A percentile compares a stretch with the other conserved stretches of the same genome.
These are phyloP conservation scores for Zaprionus taronus DNA, from an alignment of 1,140 invertebrate genomes.

Conservation along the genomic window DNA sequence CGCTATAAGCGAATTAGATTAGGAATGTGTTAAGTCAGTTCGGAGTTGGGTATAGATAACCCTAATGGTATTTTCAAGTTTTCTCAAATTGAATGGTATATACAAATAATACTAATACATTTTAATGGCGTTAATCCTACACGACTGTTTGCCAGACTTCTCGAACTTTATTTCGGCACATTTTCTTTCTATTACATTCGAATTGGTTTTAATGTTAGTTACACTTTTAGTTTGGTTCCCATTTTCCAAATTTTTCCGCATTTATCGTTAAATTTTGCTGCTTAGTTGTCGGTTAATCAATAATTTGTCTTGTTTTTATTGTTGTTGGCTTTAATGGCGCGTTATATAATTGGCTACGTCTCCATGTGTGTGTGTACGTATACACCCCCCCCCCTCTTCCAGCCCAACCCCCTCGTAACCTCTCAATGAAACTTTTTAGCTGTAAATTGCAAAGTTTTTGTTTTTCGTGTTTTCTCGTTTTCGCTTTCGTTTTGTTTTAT, in stretches of 20 bases:
- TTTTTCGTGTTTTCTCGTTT: not conserved
- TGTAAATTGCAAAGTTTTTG: constrained; percentile 40
- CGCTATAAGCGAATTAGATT: not conserved
- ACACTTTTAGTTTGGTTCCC: constrained; percentile 16
- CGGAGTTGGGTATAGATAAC: not conserved
- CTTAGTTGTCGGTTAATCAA: constrained; percentile 42
- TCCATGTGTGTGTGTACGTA: not conserved
- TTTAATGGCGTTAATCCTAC: not conserved
- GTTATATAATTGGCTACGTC: constrained; percentile 6
- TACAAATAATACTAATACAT: not conserved
- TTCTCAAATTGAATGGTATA: not conserved
- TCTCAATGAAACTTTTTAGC: constrained; percentile 12
- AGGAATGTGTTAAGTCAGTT: not conserved
- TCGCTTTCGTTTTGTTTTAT: constrained; percentile 13
- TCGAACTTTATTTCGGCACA: not conserved
- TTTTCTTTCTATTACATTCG: not conserved
- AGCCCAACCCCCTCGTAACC: not conserved
- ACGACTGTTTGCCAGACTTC: not conserved
- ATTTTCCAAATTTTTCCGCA: not conserved
- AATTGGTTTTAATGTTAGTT: constrained; percentile 17
- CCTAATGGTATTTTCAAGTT: not conserved
- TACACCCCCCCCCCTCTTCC: not conserved
- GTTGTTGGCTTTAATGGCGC: constrained; percentile 20
- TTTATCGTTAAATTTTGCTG: constrained; percentile 15
- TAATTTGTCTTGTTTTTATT: constrained; percentile 27